These are phyloP conservation scores for Eulemur macaco DNA, from an alignment of 2,113 vertebrate genomes.

Conservation along the genomic window DNA sequence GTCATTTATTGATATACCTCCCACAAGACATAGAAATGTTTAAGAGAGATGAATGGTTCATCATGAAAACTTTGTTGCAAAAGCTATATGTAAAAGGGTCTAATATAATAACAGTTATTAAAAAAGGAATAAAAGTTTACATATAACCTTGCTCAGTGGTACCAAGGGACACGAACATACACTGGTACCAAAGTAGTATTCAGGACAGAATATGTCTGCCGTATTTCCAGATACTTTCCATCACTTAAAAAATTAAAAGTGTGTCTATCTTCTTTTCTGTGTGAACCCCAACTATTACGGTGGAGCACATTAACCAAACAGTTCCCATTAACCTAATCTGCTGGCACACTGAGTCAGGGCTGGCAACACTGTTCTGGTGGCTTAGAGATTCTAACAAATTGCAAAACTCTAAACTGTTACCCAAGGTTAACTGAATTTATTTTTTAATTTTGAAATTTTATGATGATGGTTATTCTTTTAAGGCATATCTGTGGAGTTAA, in stretches of 20 bases:
- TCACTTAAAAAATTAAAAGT: neutral
- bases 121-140: neutral
- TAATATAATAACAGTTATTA: neutral
- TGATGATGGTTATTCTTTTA: neutral
- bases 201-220: neutral
- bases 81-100: neutral
- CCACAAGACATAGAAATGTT: neutral
- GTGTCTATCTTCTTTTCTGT: neutral
- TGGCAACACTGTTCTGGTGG: neutral
- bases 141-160: neutral
- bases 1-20: neutral
- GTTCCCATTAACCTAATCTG: neutral
- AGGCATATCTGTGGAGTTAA: neutral
- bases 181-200: neutral
- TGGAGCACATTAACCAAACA: neutral
- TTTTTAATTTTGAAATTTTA: slow-evolving; percentile 23
- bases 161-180: neutral
- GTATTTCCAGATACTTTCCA: neutral
- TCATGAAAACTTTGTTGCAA: neutral
- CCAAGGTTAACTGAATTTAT: neutral
- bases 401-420: neutral
- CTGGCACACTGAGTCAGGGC: neutral
- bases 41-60: neutral
- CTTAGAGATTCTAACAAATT: neutral
- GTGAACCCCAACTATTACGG: neutral